Conservation (phyloP, 2,888 invertebrate species). For the Lasioglossum figueresi region DNA sequence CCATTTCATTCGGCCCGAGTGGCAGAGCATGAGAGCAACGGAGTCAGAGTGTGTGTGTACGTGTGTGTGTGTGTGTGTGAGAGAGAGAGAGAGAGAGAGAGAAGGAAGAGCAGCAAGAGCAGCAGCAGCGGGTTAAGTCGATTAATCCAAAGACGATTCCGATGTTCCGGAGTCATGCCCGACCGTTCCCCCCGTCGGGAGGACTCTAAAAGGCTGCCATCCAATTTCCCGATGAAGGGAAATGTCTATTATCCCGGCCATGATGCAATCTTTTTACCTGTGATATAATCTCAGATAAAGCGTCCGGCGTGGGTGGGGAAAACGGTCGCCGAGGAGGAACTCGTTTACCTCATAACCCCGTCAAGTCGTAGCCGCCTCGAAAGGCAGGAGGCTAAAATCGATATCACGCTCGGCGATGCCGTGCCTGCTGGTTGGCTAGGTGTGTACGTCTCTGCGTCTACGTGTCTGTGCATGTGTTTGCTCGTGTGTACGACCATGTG, state of each 20-base stretch:
- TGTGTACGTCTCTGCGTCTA: background rate
- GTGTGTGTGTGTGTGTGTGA: no score
- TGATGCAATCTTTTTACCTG: constrained; percentile 62
- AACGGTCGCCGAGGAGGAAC: constrained; percentile 44
- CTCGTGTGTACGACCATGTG: background rate
- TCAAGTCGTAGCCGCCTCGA: constrained; percentile 44
- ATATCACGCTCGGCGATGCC: constrained; percentile 43
- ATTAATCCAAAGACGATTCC: constrained; percentile 59
- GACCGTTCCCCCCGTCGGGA: constrained; percentile 15
- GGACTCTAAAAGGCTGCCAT: constrained; percentile 49
- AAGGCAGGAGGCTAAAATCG: constrained; percentile 50
- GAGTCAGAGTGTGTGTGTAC: background rate
- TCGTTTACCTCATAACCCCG: constrained; percentile 62
- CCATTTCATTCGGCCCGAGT: background rate
- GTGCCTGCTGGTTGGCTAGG: constrained; percentile 19
- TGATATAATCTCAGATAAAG: constrained; percentile 62
- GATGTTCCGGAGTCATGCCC: constrained; percentile 33
- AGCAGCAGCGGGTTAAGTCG: constrained; percentile 35
- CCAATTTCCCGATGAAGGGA: constrained; percentile 59
- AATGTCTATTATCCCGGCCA: constrained; percentile 44
- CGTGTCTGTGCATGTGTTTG: constrained; percentile 3
- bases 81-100: background rate
- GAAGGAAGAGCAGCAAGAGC: constrained; percentile 5
- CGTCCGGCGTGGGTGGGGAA: constrained; percentile 8
- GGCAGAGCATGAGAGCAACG: background rate